Base-by-base conservation (phyloP, 2,797 vertebrate species). In the Siniperca scherzeri region DNA sequence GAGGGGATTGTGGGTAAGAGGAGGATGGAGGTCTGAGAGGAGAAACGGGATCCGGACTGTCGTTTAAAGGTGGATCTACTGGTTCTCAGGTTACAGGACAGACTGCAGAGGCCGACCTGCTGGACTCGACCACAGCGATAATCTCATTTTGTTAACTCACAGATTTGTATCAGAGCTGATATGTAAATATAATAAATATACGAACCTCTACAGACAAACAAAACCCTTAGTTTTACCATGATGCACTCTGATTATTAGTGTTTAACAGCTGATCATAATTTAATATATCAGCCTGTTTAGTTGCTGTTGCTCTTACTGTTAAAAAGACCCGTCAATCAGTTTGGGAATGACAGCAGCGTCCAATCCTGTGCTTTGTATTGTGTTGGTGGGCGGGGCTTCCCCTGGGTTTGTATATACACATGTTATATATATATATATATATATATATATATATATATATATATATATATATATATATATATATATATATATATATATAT, bases 1-100 rank as follows among this genome's bases (percentile, higher is more conserved):
- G 67, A 5, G 67, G 64, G 81, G 62, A 80, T 60, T 80, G 69
- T 84, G 87, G 80, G 74, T 67, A 81, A 68, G 70, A 55, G 64
- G 64, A 76, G 33, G 74, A 25, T 19, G 73, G 14, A n/a, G 82
- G 81, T 67, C 81, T 67, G 85, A 57, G 60, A 62, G 48, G 53
- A 70, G 52, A 7, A 27, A 68, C 70, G 22, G 16, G 53, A 79
- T 50, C 77, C 78, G 40, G 67, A 52, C 33, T 46, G 36, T 52
- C 33, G 2, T 38, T 46, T 53, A n/a, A 64, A 3, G 25, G 72
- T 25, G 68, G 61, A 76, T 66, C 33, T 10, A 69, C 33, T 57
- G 62, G 25, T 0, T 46, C 64, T 82, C 36, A 46, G 67, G 76
- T 72, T 77, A 60, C 74, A 75, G 66, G 14, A 44, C 30, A 6